Percentiles rank a stretch among this genome's conserved stretches.
Evolutionary conservation across 2,113 vertebrate genomes (phyloP).

Genomic region (Holacanthus passer): DNA sequence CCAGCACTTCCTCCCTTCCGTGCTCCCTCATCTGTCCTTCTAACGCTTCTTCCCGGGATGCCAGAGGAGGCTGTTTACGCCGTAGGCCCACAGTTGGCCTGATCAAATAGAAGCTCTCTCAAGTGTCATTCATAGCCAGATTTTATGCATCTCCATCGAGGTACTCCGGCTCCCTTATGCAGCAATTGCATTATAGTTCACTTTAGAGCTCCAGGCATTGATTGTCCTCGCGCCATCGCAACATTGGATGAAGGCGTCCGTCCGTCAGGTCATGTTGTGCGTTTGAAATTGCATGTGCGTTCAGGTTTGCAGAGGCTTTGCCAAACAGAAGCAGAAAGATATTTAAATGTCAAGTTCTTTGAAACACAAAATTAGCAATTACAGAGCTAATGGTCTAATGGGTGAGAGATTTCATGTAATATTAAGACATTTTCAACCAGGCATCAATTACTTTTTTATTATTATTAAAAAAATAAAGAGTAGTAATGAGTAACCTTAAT

Average conservation of each 20-base stretch:
- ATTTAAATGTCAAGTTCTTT: neutral
- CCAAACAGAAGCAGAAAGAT: neutral
- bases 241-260: neutral
- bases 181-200: neutral
- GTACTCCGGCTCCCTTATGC: neutral
- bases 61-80: neutral
- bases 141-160: neutral
- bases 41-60: neutral
- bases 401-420: neutral
- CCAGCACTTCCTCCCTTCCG: constrained; percentile 13
- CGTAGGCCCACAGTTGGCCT: neutral
- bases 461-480: neutral
- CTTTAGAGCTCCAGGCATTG: neutral
- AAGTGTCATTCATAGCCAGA: neutral
- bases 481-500: too few species aligned
- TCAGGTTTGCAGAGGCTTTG: neutral
- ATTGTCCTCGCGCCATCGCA: neutral
- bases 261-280: neutral
- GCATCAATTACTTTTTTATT: neutral
- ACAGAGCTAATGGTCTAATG: neutral
- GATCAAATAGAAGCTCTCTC: neutral
- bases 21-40: constrained; percentile 9
- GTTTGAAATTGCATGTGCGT: neutral
- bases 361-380: neutral
- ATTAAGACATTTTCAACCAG: neutral